A percentile compares a stretch with the other conserved stretches of the same genome.
Conservation (phyloP, 2,888 invertebrate species). For the Cantharis rufa region DNA sequence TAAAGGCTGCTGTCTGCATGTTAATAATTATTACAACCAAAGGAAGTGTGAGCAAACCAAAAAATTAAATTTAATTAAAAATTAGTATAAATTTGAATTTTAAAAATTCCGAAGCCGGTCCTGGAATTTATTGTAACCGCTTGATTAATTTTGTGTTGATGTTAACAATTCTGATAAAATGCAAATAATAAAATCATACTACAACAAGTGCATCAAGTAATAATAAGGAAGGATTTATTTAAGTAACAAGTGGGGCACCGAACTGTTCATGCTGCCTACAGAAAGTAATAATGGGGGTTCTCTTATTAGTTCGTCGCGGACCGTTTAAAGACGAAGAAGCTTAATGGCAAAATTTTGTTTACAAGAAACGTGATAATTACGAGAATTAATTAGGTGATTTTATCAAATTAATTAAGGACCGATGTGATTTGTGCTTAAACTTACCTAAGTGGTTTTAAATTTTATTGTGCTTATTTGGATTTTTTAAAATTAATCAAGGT, state of each 20-base stretch:
- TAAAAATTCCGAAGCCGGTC: neutral
- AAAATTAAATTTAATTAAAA: neutral
- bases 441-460: neutral
- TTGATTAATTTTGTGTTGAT: neutral
- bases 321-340: constrained; percentile 19
- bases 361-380: neutral
- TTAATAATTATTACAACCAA: neutral
- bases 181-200: neutral
- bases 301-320: constrained; percentile 22
- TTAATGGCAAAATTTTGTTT: constrained; percentile 4
- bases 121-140: neutral
- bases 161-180: neutral
- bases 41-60: neutral
- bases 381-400: neutral
- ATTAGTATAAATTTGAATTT: neutral
- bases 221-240: constrained; percentile 41
- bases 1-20: neutral
- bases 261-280: constrained; percentile 29
- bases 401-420: neutral
- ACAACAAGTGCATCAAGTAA: constrained; percentile 27
- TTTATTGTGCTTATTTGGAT: neutral
- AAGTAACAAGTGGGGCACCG: constrained; percentile 30
- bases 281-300: constrained; percentile 19
- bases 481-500: neutral
- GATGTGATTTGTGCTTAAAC: neutral